Evolutionary conservation across 2,113 vertebrate species (phyloP).

Genomic region (Variabilichromis moorii): DNA sequence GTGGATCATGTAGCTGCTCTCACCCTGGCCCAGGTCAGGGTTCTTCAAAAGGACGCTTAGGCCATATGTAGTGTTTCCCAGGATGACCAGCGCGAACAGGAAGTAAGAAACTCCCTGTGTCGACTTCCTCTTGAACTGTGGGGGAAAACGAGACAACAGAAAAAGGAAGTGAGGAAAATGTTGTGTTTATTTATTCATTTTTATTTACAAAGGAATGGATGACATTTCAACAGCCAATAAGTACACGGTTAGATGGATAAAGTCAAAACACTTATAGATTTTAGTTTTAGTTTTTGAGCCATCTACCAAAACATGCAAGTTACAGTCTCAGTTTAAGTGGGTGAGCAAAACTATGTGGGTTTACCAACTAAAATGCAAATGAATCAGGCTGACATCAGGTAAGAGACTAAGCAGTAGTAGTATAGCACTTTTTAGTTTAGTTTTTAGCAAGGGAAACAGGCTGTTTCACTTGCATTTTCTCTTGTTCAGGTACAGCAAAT

Average conservation of each 20-base stretch:
- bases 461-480: neutral
- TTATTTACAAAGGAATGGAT: neutral
- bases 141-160: neutral
- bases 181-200: neutral
- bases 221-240: neutral
- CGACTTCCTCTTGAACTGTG: constrained; percentile 78
- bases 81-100: constrained; percentile 88
- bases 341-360: neutral
- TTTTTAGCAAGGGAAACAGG: neutral
- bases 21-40: constrained; percentile 72
- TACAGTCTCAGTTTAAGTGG: neutral
- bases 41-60: constrained; percentile 88
- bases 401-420: neutral
- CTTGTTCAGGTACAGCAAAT: neutral
- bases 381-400: neutral
- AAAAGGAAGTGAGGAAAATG: neutral
- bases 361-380: neutral
- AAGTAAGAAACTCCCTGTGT: constrained; percentile 84
- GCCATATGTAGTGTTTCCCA: constrained; percentile 86
- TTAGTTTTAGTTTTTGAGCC: neutral
- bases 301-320: neutral
- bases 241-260: neutral
- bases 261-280: neutral
- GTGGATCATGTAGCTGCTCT: constrained; percentile 80
- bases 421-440: neutral